Base-by-base conservation (phyloP, 2,888 invertebrate genomes). In the Cyaniris semiargus region DNA sequence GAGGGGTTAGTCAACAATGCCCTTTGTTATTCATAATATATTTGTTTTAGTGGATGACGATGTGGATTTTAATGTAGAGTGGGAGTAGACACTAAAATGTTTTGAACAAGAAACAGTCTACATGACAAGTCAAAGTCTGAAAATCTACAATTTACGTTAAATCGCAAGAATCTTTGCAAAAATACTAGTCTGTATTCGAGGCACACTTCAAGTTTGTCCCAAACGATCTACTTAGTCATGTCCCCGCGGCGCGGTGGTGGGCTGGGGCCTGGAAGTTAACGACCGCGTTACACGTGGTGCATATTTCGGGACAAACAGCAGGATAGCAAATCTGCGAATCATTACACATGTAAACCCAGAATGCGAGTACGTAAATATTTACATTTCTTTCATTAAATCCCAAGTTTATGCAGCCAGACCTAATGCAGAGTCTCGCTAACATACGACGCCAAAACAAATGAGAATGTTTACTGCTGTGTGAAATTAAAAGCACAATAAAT, bases 261-360 rank as follows among this genome's bases (percentile, higher is more conserved):
- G 66, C 66, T 60, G 60, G 18, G n/a, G 3, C 4, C 18, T 5
- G 27, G 66, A 27, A 66, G 66, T 66, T 27, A 66, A 66, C 31
- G 66, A 66, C 66, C 66, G 66, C 66, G 66, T 27, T 66, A 66
- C 66, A 66, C 66, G 66, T 66, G 66, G 66, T 31, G 66, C 66
- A 66, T 66, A 66, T 66, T 66, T 66, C 66, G 66, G 66, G 66
- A 66, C 66, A 18, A 66, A 66, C 66, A 6, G 66, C 66, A 27
- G 27, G 27, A 31, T 27, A 66, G 15, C 66, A 31, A 66, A 66
- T 66, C 27, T 18, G 66, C 66, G 66, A 66, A 66, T 66, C 66
- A 13, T 60, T 60, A 15, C 21, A 13, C 15, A 23, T 60, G 23
- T 23, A 60, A 23, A 23, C 21, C 23, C 60, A 60, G 23, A 23